Conservation (phyloP, 1,140 invertebrate species). For the Trichogramma pretiosum region DNA sequence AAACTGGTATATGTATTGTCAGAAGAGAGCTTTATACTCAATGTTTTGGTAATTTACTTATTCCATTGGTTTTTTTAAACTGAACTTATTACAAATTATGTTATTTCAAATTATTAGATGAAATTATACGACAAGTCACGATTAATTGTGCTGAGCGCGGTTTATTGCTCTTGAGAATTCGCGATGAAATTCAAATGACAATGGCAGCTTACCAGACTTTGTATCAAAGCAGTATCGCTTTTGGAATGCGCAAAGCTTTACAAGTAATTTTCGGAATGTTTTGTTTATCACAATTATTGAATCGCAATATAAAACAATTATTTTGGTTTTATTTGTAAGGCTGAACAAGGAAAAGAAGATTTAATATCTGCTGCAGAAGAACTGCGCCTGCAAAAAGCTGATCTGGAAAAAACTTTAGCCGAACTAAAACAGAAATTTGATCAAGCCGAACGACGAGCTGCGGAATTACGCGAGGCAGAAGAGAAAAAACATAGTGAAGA, state of each 20-base stretch:
- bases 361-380: slow-evolving; percentile 50
- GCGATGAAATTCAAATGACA: slow-evolving; percentile 94
- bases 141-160: slow-evolving; percentile 96
- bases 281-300: background rate
- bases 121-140: slow-evolving; percentile 88
- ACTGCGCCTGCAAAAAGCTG: slow-evolving; percentile 60
- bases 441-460: slow-evolving; percentile 73
- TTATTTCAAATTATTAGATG: slow-evolving; percentile 52
- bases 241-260: slow-evolving; percentile 95
- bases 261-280: slow-evolving; percentile 47
- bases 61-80: background rate
- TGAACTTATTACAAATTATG: background rate
- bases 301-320: background rate
- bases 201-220: slow-evolving; percentile 88
- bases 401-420: slow-evolving; percentile 67
- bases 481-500: slow-evolving; percentile 88
- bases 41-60: slow-evolving; percentile 73
- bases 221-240: slow-evolving; percentile 95
- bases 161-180: slow-evolving; percentile 79
- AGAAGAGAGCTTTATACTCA: slow-evolving; percentile 90
- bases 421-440: slow-evolving; percentile 79
- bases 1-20: slow-evolving; percentile 94
- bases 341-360: slow-evolving; percentile 63
- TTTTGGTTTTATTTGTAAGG: slow-evolving; percentile 35
- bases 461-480: slow-evolving; percentile 74